Conservation (phyloP, 2,797 vertebrate species). For the Trachops cirrhosus region DNA sequence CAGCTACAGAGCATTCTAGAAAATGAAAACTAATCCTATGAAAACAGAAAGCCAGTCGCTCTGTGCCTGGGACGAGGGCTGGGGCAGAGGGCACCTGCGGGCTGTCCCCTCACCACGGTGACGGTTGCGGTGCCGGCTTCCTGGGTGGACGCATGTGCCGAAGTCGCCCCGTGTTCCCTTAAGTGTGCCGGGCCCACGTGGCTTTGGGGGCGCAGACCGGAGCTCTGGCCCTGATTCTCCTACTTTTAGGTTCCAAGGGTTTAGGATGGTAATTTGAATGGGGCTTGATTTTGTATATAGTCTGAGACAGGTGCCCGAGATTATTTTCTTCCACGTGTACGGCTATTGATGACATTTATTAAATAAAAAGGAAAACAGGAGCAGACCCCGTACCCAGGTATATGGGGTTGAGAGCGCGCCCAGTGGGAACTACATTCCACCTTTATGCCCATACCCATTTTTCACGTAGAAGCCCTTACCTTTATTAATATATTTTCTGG, state of each 20-base stretch:
- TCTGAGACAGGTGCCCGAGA: background rate
- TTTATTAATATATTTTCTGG: conserved; percentile 93
- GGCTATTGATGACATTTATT: background rate
- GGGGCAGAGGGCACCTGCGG: background rate
- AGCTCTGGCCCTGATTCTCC: background rate
- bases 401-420: rapidly evolving
- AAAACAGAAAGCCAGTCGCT: background rate
- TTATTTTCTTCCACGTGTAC: background rate
- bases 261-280: background rate
- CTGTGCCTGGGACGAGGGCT: background rate
- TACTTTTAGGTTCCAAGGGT: no score
- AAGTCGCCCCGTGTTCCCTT: rapidly evolving
- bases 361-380: background rate
- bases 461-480: conserved; percentile 80
- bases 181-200: rapidly evolving
- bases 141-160: rapidly evolving
- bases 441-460: conserved; percentile 9
- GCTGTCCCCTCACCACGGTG: no score
- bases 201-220: background rate
- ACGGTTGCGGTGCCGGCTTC: background rate
- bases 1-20: background rate
- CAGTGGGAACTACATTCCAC: background rate
- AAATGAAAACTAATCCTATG: background rate
- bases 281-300: no score
- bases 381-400: background rate